Conservation (phyloP, 2,797 vertebrate genomes). For the Rhabdomys pumilio region DNA sequence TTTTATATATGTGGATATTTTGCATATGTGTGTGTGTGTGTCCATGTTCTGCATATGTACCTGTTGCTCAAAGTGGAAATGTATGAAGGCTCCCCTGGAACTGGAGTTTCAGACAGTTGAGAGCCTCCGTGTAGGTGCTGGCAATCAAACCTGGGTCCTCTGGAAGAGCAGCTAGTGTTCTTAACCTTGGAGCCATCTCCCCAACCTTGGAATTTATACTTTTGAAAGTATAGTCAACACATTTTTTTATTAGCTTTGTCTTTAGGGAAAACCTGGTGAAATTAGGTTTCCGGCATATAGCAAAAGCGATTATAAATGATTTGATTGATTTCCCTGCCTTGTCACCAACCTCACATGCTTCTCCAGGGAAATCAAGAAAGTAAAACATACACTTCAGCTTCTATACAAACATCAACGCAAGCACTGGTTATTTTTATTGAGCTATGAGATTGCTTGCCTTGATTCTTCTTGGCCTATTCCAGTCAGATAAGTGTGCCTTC, state of each 20-base stretch:
- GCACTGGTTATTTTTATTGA: not conserved
- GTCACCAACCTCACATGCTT: accelerated
- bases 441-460: not conserved
- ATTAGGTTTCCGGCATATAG: not conserved
- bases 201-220: not conserved
- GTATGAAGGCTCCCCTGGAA: not conserved
- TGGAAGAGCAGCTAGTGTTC: not conserved
- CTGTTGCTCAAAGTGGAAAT: not conserved
- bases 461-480: not conserved
- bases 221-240: not conserved
- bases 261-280: not conserved
- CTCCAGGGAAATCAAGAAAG: not conserved
- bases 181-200: not conserved
- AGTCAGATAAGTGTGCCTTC: not conserved
- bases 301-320: not conserved
- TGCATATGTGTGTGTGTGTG: not conserved
- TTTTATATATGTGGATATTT: not conserved
- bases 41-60: not conserved
- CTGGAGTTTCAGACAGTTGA: not conserved
- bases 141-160: not conserved
- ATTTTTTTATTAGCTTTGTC: conserved; percentile 2
- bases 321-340: not conserved
- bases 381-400: not conserved
- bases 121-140: not conserved
- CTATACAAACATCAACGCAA: not conserved